phyloP scores from a whole-genome alignment of 2,797 vertebrate genomes.

The Eulemur rubriventer region DNA sequence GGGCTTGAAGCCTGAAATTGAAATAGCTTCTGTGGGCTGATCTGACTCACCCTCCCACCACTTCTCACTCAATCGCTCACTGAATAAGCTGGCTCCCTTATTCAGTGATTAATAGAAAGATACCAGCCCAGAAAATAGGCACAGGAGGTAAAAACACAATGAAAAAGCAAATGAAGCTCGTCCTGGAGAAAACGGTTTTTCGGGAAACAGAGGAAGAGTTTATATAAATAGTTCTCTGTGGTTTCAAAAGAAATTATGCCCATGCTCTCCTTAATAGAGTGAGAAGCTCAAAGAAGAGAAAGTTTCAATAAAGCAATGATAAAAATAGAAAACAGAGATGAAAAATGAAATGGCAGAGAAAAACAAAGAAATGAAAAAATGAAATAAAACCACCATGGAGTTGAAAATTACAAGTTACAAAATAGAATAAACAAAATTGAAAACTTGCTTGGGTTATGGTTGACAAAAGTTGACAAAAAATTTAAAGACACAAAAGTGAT shows the following conservation, averaged over 20 bases:
- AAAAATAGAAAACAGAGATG: neutral
- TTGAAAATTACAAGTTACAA: constrained; percentile 21
- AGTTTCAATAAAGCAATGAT: neutral
- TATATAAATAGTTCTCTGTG: neutral
- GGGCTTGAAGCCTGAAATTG: constrained; percentile 35
- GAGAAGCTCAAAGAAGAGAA: neutral
- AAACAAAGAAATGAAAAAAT: neutral
- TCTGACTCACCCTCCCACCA: constrained; percentile 41
- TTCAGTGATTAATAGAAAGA: constrained; percentile 55
- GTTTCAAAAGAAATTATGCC: neutral
- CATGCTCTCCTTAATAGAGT: neutral
- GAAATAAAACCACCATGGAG: neutral
- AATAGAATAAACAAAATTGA: neutral
- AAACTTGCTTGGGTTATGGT: neutral
- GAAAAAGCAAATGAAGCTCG: neutral
- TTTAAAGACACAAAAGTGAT: neutral
- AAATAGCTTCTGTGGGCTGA: constrained; percentile 41
- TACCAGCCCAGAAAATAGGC: neutral
- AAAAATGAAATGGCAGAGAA: neutral
- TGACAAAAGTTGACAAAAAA: neutral
- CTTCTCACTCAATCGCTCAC: constrained; percentile 17
- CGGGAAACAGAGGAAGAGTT: neutral
- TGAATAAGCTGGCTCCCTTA: constrained; percentile 36
- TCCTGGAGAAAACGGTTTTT: neutral
- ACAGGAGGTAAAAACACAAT: neutral